These are phyloP conservation scores for Archocentrus centrarchus DNA, from an alignment of 2,113 vertebrate species.

Conservation along the genomic window DNA sequence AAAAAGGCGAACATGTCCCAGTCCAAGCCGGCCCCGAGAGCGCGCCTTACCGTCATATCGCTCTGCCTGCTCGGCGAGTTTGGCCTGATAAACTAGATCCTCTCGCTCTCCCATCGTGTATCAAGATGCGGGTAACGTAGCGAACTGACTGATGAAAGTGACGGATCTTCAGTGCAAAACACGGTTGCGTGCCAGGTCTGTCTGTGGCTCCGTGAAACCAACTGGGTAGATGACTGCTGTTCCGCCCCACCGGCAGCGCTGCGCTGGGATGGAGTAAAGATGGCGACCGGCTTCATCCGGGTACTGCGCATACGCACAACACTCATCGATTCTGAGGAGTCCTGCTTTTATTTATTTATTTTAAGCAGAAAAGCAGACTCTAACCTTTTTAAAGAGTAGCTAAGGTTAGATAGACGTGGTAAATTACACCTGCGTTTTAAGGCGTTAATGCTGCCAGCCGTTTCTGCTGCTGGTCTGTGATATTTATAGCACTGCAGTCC, in stretches of 20 bases:
- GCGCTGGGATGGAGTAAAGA: constrained; percentile 73
- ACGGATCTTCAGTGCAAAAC: constrained; percentile 69
- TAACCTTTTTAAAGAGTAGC: background rate
- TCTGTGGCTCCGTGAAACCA: constrained; percentile 72
- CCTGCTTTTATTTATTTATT: background rate
- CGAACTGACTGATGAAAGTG: constrained; percentile 72
- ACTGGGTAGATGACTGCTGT: constrained; percentile 72
- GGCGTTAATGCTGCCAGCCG: background rate
- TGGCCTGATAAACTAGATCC: constrained; percentile 95
- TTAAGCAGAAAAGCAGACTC: background rate
- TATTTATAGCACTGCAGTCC: background rate
- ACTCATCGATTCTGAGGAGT: background rate
- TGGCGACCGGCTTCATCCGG: constrained; percentile 80
- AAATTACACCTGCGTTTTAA: background rate
- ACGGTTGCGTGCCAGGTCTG: constrained; percentile 63
- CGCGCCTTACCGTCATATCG: constrained; percentile 92
- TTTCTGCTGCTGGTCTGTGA: background rate
- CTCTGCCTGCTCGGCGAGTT: constrained; percentile 97
- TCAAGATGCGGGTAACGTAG: constrained; percentile 75
- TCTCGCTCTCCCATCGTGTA: constrained; percentile 92
- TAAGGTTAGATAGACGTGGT: background rate
- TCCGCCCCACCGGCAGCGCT: constrained; percentile 77
- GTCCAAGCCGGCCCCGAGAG: background rate
- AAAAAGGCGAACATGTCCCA: constrained; percentile 42
- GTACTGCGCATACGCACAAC: constrained; percentile 76